These are phyloP conservation scores for Scleropages formosus DNA, from an alignment of 2,797 vertebrate genomes.

Conservation along the genomic window DNA sequence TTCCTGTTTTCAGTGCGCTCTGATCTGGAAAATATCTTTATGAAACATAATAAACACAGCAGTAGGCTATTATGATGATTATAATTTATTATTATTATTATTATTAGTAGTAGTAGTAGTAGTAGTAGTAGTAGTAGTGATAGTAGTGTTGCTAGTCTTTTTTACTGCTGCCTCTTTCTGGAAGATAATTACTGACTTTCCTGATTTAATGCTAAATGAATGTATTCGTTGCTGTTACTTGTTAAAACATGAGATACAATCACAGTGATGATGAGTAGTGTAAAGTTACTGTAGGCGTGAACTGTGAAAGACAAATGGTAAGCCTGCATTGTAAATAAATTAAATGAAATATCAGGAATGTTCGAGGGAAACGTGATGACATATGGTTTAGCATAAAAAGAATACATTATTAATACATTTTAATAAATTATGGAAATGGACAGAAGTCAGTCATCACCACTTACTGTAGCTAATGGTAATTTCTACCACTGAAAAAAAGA, in stretches of 20 bases:
- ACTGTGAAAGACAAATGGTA: background rate
- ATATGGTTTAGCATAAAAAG: constrained; percentile 4
- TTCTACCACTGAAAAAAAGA: background rate
- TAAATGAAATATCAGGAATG: background rate
- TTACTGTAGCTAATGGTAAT: background rate
- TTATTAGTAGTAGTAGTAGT: background rate
- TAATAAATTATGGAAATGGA: constrained; percentile 8
- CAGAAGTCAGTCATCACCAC: background rate
- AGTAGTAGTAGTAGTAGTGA: too few relatives aligned
- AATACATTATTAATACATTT: background rate
- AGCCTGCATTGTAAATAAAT: background rate
- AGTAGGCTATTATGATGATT: background rate
- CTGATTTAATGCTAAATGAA: too few relatives aligned
- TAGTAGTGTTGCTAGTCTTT: too few relatives aligned
- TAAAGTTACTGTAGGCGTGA: background rate
- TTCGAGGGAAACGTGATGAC: background rate
- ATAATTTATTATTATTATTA: background rate
- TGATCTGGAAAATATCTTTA: too few relatives aligned
- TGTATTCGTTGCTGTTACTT: too few relatives aligned
- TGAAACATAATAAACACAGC: too few relatives aligned
- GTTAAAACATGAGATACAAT: background rate
- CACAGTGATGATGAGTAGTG: background rate
- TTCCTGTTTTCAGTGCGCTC: too few relatives aligned
- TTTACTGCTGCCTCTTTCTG: too few relatives aligned
- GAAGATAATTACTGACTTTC: too few relatives aligned